Conservation (phyloP, 2,113 vertebrate species). For the Oxygymnocypris stewartii region DNA sequence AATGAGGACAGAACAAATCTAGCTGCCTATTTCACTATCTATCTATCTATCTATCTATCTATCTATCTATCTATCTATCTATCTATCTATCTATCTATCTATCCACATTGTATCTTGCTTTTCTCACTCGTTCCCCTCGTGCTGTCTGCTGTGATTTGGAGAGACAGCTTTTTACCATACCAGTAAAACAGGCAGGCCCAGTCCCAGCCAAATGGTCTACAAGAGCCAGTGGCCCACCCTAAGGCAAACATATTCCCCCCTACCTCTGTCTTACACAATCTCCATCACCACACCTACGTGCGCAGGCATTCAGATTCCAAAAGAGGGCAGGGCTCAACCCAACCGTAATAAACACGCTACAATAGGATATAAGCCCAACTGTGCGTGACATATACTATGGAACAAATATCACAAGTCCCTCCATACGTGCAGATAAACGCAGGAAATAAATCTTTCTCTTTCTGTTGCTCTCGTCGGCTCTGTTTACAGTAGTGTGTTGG, state of each 20-base stretch:
- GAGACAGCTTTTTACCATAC: slow-evolving; percentile 33
- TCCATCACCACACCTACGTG: slow-evolving; percentile 32
- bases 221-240: slow-evolving; percentile 4
- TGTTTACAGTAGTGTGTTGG: slow-evolving; percentile 54
- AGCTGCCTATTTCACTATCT: not conserved
- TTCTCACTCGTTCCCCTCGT: slow-evolving; percentile 54
- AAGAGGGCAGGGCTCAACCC: slow-evolving; percentile 32
- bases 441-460: slow-evolving; percentile 43
- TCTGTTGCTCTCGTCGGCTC: not conserved
- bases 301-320: not conserved
- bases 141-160: not conserved
- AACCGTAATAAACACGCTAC: not conserved
- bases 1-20: slow-evolving; percentile 31
- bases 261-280: slow-evolving; percentile 17
- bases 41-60: slow-evolving; percentile 7
- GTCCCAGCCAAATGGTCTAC: slow-evolving; percentile 34
- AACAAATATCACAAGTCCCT: slow-evolving; percentile 17
- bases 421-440: slow-evolving; percentile 16
- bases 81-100: slow-evolving; percentile 19
- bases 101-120: not conserved
- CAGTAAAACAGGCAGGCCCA: slow-evolving; percentile 10
- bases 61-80: not conserved
- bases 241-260: slow-evolving; percentile 19
- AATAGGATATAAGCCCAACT: slow-evolving; percentile 17
- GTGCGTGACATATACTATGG: not conserved